These are phyloP conservation scores for Punctoribates punctum DNA, from an alignment of 2,888 invertebrate species.

Conservation along the genomic window DNA sequence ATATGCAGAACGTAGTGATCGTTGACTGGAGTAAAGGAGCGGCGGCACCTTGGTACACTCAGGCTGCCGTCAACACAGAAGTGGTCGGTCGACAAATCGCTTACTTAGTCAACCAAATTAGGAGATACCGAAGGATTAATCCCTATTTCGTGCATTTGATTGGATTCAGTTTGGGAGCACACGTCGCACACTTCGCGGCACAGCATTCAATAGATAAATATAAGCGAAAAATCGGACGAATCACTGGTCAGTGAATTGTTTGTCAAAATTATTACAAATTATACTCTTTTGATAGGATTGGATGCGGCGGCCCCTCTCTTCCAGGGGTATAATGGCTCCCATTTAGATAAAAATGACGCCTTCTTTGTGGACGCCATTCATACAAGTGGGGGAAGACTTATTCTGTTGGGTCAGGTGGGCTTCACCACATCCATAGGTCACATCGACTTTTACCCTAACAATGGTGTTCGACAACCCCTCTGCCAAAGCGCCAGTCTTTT, in stretches of 20 bases:
- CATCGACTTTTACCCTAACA: conserved; percentile 37
- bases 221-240: conserved; percentile 34
- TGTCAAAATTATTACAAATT: neutral
- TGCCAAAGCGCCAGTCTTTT: neutral
- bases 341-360: conserved; percentile 32
- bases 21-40: conserved; percentile 38
- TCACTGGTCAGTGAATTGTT: neutral
- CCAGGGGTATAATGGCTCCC: conserved; percentile 19
- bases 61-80: conserved; percentile 32
- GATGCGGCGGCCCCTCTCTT: conserved; percentile 37
- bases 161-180: conserved; percentile 39
- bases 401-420: conserved; percentile 21
- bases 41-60: neutral
- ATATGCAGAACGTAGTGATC: conserved; percentile 7
- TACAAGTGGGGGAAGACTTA: conserved; percentile 10
- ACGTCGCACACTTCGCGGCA: conserved; percentile 35
- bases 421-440: conserved; percentile 16
- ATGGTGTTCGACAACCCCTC: conserved; percentile 14
- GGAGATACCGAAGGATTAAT: neutral
- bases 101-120: neutral
- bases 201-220: conserved; percentile 23
- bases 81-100: conserved; percentile 38
- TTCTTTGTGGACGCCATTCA: conserved; percentile 40
- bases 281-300: neutral
- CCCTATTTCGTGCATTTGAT: conserved; percentile 17